Evolutionary conservation across 53 echinoderm and acorn worm species (phyloP).

Genomic region (Zoroaster sp.): DNA sequence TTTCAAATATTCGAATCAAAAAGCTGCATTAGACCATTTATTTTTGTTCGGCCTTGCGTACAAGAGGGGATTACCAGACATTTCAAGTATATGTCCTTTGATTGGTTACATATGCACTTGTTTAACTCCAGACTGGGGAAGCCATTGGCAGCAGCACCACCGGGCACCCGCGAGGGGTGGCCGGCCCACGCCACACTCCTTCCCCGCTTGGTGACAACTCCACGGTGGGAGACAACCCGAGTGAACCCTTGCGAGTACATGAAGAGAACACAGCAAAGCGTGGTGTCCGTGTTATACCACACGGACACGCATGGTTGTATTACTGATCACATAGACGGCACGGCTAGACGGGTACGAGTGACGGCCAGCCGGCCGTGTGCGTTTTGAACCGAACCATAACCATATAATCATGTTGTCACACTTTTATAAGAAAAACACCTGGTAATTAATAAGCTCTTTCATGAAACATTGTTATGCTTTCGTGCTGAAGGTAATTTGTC

Average conservation of each 20-base stretch:
- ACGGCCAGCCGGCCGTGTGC: not conserved
- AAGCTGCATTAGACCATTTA: no score
- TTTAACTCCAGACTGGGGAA: not conserved
- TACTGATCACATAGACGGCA: not conserved
- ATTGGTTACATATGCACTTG: not conserved
- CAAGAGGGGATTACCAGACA: no score
- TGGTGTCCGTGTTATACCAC: not conserved
- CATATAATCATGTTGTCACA: not conserved
- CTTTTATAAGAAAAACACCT: not conserved
- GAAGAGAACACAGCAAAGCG: not conserved
- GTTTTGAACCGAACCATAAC: not conserved
- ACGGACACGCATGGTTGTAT: not conserved
- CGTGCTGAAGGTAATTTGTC: no score
- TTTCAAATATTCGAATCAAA: no score
- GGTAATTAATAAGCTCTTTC: not conserved
- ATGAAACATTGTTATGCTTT: no score
- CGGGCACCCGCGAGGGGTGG: not conserved
- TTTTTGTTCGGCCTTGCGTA: no score
- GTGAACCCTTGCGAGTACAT: no score
- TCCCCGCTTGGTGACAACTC: not conserved
- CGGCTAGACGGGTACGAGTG: no score
- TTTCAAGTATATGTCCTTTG: no score
- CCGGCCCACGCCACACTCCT: conserved; percentile 10
- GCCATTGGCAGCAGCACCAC: not conserved
- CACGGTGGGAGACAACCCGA: not conserved